These are phyloP conservation scores for Alces alces DNA, from an alignment of 2,113 vertebrate genomes.

Conservation along the genomic window DNA sequence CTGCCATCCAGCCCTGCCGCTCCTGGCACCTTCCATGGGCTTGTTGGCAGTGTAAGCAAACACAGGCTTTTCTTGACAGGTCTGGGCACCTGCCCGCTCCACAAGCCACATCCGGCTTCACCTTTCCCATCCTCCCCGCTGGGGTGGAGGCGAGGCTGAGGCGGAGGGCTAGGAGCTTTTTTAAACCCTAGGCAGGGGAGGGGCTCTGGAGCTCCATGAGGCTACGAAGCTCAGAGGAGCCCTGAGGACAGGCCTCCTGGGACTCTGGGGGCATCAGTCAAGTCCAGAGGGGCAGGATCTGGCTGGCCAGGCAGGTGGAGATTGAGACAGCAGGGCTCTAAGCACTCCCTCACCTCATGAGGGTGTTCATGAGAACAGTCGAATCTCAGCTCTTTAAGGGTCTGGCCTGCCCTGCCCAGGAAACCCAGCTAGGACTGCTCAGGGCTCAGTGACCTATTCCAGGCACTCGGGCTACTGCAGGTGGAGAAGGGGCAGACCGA, in stretches of 20 bases:
- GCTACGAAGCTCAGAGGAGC: neutral
- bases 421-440: neutral
- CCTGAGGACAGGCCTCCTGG: neutral
- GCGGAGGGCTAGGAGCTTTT: neutral
- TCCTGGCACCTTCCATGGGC: slow-evolving; percentile 24
- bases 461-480: neutral
- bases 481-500: neutral
- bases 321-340: too few species aligned
- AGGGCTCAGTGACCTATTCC: neutral
- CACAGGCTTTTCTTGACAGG: slow-evolving; percentile 66
- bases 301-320: neutral
- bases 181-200: neutral
- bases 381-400: neutral
- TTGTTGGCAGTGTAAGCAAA: slow-evolving; percentile 34
- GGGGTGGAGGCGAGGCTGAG: neutral
- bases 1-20: slow-evolving; percentile 3
- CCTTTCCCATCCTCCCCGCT: neutral
- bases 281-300: neutral
- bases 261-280: neutral
- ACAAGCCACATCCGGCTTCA: slow-evolving; percentile 60
- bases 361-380: neutral
- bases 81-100: slow-evolving; percentile 33
- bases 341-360: neutral
- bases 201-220: neutral
- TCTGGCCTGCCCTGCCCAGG: neutral